Base-by-base conservation (phyloP, 2,113 vertebrate genomes). In the Shinisaurus crocodilurus region DNA sequence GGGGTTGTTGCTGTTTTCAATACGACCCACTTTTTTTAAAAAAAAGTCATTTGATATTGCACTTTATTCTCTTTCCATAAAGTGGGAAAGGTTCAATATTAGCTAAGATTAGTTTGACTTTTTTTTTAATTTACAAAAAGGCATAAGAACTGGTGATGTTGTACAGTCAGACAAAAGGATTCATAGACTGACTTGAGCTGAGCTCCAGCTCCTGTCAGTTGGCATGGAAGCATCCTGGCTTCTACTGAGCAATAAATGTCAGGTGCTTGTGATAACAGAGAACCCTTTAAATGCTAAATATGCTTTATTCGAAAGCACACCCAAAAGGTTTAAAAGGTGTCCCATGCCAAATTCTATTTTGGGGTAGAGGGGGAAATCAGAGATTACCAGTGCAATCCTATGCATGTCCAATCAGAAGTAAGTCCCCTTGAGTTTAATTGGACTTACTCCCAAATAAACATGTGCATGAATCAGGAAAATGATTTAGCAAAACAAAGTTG, bases 121-220 rank as follows among this genome's bases (percentile, higher is more conserved):
- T 63, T 63, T 63, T 20, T 23, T 63, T 63, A 5, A 20, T 96
- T 90, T 82, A 80, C 83, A 82, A 27, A 20, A 82, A 92, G 72
- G 79, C 86, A 54, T 25, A 93, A 93, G 48, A 92, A 81, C 92
- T 96, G 89, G 92, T 87, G 90, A 16, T 40, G 92, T 85, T 89
- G 91, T 94, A 89, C 81, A 88, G 88, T 77, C 88, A 91, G 90
- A 92, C 67, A 75, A 90, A 87, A 65, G 82, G 89, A 75, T 29
- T 15, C 81, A n/a, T 63, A 90, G 93, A 83, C 77, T 89, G 92
- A 89, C 88, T 85, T 0, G 27, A 88, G 83, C 79, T 1, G 0
- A 1, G 0, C 9, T 77, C 81, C 60, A 1, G 0, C 9, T 77
- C 81, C 60, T 0, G 0, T 57, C 57, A 50, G 77, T 94, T 92